Conservation (phyloP, 1,140 invertebrate species). For the Meteorus sp. region DNA sequence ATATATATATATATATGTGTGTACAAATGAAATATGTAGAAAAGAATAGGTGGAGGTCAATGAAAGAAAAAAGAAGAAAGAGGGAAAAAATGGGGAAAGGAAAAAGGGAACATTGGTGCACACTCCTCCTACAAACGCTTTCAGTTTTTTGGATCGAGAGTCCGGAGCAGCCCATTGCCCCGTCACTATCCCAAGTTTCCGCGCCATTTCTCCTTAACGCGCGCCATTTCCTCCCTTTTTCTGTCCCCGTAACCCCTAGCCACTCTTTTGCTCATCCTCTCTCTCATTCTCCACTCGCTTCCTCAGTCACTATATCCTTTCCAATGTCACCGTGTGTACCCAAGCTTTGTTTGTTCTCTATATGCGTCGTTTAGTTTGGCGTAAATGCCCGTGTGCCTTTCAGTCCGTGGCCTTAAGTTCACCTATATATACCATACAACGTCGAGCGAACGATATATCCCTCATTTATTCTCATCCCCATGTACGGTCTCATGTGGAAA, state of each 20-base stretch:
- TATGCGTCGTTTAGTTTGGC: conserved; percentile 57
- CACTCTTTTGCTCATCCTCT: conserved; percentile 28
- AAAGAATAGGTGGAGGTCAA: too few species aligned
- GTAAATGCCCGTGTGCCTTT: conserved; percentile 58
- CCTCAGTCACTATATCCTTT: too few species aligned
- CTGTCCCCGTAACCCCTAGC: conserved; percentile 35
- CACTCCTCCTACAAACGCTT: conserved; percentile 51
- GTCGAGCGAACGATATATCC: too few species aligned
- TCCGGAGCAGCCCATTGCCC: conserved; percentile 51
- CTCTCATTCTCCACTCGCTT: conserved; percentile 20
- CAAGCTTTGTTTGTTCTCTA: conserved; percentile 53
- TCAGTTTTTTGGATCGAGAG: conserved; percentile 50
- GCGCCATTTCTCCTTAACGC: conserved; percentile 60
- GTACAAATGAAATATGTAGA: conserved; percentile 18
- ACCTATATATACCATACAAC: conserved; percentile 11
- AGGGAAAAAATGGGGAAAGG: conserved; percentile 18
- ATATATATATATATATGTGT: conserved; percentile 13
- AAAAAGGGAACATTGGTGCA: conserved; percentile 26
- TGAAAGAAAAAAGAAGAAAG: conserved; percentile 11
- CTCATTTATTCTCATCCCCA: too few species aligned
- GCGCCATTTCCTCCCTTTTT: conserved; percentile 60
- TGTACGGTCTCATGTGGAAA: too few species aligned
- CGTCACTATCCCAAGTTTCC: conserved; percentile 59
- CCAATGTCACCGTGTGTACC: conserved; percentile 22
- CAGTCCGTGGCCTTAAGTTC: conserved; percentile 26